phyloP scores from a whole-genome alignment of 1,140 invertebrate species.

The Camponotus vicinus region DNA sequence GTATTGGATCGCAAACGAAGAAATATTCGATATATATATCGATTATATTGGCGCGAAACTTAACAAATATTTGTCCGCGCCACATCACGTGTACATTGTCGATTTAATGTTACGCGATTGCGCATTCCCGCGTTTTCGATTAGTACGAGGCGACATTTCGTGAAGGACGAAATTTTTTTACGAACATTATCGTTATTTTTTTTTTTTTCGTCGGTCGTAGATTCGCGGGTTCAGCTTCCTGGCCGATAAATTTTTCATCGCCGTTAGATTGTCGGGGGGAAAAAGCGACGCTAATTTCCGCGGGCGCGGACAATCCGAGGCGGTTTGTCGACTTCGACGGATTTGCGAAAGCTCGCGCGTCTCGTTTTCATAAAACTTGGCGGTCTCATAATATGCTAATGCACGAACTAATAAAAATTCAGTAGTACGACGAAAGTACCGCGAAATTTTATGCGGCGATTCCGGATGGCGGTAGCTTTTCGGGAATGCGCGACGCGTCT shows the following conservation, averaged over 20 bases:
- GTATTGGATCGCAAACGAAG: not conserved
- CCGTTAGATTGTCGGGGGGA: not conserved
- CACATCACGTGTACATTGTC: not conserved
- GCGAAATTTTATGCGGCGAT: slow-evolving; percentile 61
- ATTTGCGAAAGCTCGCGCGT: slow-evolving; percentile 50
- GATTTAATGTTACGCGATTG: not conserved
- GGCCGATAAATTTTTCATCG: slow-evolving; percentile 7
- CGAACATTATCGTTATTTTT: not conserved
- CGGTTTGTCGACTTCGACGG: slow-evolving; percentile 9
- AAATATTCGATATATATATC: slow-evolving; percentile 7
- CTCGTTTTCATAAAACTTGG: slow-evolving; percentile 58
- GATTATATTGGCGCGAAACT: slow-evolving; percentile 42
- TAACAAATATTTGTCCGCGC: slow-evolving; percentile 23
- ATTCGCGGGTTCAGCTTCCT: not conserved
- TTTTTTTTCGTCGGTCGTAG: too few species aligned
- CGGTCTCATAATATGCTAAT: slow-evolving; percentile 71
- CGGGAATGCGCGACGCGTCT: slow-evolving; percentile 39
- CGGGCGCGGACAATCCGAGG: not conserved
- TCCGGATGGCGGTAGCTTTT: slow-evolving; percentile 13
- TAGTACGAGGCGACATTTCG: not conserved
- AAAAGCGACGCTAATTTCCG: slow-evolving; percentile 45
- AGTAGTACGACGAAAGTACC: slow-evolving; percentile 47
- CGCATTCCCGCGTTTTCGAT: not conserved
- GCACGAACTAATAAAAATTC: slow-evolving; percentile 61
- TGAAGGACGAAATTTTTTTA: not conserved